These are phyloP conservation scores for Sebastolobus altivelis DNA, from an alignment of 2,797 vertebrate species.

Conservation along the genomic window DNA sequence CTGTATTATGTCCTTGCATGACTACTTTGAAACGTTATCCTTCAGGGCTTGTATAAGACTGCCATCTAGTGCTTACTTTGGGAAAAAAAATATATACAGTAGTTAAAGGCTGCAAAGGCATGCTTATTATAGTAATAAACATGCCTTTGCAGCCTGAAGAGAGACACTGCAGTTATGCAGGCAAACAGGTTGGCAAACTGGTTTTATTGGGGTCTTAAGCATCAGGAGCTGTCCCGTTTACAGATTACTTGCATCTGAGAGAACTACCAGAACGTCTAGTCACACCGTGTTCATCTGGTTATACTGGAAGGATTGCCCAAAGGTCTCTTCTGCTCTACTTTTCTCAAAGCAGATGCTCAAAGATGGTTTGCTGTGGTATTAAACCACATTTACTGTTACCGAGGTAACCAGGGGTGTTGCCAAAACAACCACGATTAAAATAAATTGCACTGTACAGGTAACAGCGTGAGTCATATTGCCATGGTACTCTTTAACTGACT, in stretches of 20 bases:
- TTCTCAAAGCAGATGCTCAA: background rate
- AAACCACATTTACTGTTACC: background rate
- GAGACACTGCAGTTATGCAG: background rate
- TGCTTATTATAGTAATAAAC: background rate
- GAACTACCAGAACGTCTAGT: background rate
- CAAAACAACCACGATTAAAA: background rate
- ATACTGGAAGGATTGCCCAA: background rate
- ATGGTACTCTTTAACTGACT: constrained; percentile 1
- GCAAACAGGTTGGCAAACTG: background rate
- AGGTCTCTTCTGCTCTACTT: background rate
- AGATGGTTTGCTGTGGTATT: background rate
- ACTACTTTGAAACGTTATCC: background rate
- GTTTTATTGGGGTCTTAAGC: background rate
- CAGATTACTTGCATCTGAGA: background rate
- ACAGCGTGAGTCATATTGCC: background rate
- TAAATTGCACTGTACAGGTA: no score
- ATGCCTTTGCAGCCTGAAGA: background rate
- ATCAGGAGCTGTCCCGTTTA: background rate
- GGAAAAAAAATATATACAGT: background rate
- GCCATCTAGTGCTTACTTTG: constrained; percentile 8
- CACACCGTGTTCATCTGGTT: background rate
- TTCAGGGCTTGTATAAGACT: background rate
- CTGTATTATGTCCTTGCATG: background rate
- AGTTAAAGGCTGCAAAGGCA: background rate
- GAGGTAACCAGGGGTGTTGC: background rate